Evolutionary conservation across 92 coral and sea anemone species (phyloP), one percentile per base, ranked within the genome.

Genomic region (Galaxea fascicularis): DNA sequence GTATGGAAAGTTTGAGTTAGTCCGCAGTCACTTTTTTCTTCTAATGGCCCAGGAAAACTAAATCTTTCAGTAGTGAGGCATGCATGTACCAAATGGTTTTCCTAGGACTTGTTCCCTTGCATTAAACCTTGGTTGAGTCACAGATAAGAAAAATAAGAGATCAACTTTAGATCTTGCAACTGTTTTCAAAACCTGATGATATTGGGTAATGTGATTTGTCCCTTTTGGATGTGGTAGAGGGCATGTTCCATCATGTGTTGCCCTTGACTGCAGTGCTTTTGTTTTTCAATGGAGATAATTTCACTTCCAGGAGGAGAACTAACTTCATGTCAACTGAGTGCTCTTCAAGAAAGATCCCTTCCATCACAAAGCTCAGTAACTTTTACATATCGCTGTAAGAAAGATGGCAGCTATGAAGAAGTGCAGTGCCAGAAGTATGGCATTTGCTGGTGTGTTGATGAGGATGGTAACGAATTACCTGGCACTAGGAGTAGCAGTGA

Each of bases 371-470:
- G 89, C 28, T 52, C 77, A 1, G 58, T 71, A 39, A 41, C 85
- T 16, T 91, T 92, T 75, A 78, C 92, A 17, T 95, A 95, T 78
- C 97, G 91, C 51, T 94, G 98, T 63, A 78, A 39, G 67, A 77
- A 60, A 16, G 63, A 74, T 51, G 95, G 95, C 21, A 27, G 66
- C 10, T 94, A 82, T 18, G 85, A 75, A 22, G 35, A 59, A 12
- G 86, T 89, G 26, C 98, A 94, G 71, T 94, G 98, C 73, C 89
- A 89, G 65, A 85, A 68, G 27, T 77, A 71, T 24, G 93, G 86
- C 12, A 78, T 80, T 16, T 94, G 98, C 63, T 94, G 98, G 98
- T 94, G 98, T 53, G 95, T 87, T 18, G 95, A 94, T 51, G 78
- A 62, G 17, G 53, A 71, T 35, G 95, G 95, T 28, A 76, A 58